Conservation (phyloP, 2,797 vertebrate species). For the Scomberomorus guttatus region DNA sequence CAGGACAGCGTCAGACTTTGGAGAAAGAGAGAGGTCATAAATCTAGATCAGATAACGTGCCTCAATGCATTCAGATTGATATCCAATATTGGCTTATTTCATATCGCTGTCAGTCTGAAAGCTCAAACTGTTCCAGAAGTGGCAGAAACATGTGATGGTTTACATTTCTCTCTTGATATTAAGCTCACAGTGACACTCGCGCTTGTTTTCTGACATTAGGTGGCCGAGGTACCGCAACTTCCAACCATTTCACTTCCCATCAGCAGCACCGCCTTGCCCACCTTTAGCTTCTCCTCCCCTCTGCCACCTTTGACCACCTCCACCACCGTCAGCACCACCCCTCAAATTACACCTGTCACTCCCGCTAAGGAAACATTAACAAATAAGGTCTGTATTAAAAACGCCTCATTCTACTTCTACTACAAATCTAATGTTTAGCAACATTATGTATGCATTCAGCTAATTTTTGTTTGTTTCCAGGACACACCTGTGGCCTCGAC, state of each 20-base stretch:
- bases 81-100: background rate
- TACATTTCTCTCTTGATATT: background rate
- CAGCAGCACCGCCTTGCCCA: conserved; percentile 87
- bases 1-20: background rate
- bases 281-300: conserved; percentile 89
- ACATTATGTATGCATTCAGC: background rate
- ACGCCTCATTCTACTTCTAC: too few relatives aligned
- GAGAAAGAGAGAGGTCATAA: background rate
- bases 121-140: background rate
- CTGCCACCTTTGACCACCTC: conserved; percentile 75
- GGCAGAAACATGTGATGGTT: background rate
- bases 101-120: background rate
- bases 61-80: background rate
- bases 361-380: conserved; percentile 58
- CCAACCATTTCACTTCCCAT: conserved; percentile 92
- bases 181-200: background rate
- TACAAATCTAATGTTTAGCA: background rate
- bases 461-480: conserved; percentile 67
- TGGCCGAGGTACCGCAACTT: conserved; percentile 86
- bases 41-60: background rate
- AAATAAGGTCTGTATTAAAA: conserved; percentile 71
- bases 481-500: conserved; percentile 79
- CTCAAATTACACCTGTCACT: conserved; percentile 47
- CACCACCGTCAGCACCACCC: conserved; percentile 52
- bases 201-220: conserved; percentile 73